These are phyloP conservation scores for Chiloscyllium punctatum DNA, from an alignment of 2,797 vertebrate species.

Conservation along the genomic window DNA sequence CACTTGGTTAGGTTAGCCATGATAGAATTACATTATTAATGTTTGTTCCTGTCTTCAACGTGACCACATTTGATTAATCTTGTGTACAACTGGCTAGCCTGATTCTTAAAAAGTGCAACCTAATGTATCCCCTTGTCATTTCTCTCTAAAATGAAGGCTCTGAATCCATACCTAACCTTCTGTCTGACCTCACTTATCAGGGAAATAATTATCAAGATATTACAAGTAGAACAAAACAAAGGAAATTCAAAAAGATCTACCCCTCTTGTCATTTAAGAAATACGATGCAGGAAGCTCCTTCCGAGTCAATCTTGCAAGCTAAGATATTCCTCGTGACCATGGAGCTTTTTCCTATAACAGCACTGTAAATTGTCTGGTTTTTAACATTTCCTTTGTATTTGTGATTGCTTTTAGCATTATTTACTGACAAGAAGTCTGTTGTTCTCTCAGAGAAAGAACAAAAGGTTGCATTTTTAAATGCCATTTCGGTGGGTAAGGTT, in stretches of 20 bases:
- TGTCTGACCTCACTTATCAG: not conserved
- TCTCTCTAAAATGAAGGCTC: not conserved
- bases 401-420: not conserved
- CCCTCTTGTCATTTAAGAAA: not conserved
- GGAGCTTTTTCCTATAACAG: not conserved
- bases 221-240: not conserved
- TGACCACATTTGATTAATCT: not conserved
- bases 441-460: not conserved
- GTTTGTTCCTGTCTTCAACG: not conserved
- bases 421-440: not conserved
- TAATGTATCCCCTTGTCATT: not conserved
- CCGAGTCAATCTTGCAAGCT: not conserved
- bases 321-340: not conserved
- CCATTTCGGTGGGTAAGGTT: constrained; percentile 6
- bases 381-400: not conserved
- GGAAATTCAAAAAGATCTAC: not conserved
- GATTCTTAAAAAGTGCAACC: not conserved
- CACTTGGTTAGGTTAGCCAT: not conserved
- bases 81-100: not conserved
- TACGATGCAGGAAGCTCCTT: not conserved
- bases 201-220: not conserved
- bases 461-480: not conserved
- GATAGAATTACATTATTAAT: not conserved
- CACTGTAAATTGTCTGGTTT: not conserved
- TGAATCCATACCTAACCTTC: not conserved